Evolutionary conservation across 2,888 invertebrate species (phyloP).

Genomic region (Petrolisthes cinctipes): DNA sequence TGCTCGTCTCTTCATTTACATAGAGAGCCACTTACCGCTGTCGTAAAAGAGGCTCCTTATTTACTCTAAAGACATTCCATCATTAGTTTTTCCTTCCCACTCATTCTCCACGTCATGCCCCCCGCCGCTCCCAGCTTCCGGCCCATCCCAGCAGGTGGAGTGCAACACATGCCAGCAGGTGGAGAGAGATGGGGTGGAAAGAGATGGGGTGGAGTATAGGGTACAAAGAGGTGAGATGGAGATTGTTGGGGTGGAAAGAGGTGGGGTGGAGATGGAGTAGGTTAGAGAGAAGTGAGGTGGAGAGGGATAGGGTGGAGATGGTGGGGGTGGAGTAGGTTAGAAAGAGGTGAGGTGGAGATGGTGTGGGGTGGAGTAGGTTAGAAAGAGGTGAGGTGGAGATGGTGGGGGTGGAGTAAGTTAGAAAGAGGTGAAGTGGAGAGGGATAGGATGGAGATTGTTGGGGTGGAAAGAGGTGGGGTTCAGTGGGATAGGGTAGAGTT

Average conservation of each 20-base stretch:
- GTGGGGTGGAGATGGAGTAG: neutral
- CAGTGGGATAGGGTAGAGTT: no score
- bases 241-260: neutral
- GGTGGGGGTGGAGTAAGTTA: neutral
- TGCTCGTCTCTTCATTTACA: no score
- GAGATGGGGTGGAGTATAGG: neutral
- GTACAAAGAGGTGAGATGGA: neutral
- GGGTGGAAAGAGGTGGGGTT: no score
- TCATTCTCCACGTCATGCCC: neutral
- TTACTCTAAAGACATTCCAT: neutral
- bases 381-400: neutral
- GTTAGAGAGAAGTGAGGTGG: neutral
- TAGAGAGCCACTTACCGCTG: neutral
- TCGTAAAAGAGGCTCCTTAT: neutral
- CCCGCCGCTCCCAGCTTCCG: conserved; percentile 11
- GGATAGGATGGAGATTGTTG: neutral
- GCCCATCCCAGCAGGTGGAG: neutral
- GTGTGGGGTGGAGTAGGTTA: neutral
- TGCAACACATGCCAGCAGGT: neutral
- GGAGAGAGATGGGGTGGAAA: neutral
- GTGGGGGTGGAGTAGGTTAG: neutral
- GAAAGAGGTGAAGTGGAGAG: neutral
- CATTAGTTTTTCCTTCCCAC: neutral
- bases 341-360: neutral
- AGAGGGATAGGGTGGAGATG: neutral